Conservation (phyloP, 2,113 vertebrate genomes). For the Melanostigma gelatinosum region DNA sequence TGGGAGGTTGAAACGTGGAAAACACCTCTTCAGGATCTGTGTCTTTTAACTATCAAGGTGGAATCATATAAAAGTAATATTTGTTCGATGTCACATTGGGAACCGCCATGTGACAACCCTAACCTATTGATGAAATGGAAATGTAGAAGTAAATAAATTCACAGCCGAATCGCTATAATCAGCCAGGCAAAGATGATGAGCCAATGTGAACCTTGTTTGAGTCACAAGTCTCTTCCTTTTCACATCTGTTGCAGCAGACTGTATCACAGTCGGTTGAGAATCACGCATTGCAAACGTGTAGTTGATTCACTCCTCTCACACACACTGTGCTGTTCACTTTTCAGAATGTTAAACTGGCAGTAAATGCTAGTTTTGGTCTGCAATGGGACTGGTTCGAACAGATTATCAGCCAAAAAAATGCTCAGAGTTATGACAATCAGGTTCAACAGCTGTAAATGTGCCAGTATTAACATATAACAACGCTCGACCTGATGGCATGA, state of each 20-base stretch:
- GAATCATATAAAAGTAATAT: background rate
- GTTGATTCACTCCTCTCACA: background rate
- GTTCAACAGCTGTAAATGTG: background rate
- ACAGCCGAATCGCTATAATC: background rate
- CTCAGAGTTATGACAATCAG: background rate
- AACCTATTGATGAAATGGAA: background rate
- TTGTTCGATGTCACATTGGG: background rate
- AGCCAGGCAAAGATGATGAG: too few species aligned
- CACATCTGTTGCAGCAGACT: background rate
- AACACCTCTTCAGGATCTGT: slow-evolving; percentile 11
- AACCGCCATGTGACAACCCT: background rate
- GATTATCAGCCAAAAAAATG: background rate
- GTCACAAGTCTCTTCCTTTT: background rate
- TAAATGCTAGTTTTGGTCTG: background rate
- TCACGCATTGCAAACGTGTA: background rate
- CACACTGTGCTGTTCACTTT: background rate
- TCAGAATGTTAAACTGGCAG: background rate
- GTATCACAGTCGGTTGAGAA: background rate
- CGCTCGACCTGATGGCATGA: background rate
- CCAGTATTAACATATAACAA: background rate
- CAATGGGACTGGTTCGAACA: background rate
- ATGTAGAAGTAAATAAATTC: background rate
- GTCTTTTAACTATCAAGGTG: background rate
- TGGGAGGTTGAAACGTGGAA: slow-evolving; percentile 2
- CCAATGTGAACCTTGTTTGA: background rate